Percentiles rank a stretch among this genome's conserved stretches.
Conservation (phyloP, 1,140 invertebrate species). For the Drosophila watanabei region DNA sequence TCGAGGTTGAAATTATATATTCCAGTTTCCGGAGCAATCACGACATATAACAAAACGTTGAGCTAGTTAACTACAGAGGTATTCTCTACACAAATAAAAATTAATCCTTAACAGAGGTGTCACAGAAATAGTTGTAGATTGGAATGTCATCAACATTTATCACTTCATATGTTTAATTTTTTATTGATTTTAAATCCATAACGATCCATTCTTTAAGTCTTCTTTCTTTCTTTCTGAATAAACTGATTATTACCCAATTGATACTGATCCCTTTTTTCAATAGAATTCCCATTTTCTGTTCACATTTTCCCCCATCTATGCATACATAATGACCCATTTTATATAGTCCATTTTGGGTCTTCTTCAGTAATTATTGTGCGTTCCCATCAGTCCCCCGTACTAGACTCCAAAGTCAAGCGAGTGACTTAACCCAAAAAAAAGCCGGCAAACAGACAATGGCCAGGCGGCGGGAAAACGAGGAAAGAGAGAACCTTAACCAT, state of each 20-base stretch:
- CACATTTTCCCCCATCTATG: conserved; percentile 12
- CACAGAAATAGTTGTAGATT: background rate
- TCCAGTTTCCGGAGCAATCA: background rate
- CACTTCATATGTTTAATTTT: too few species aligned
- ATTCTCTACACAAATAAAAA: background rate
- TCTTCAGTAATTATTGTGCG: conserved; percentile 57
- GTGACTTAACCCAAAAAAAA: conserved; percentile 70
- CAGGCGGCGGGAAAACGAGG: conserved; percentile 15
- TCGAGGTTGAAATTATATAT: conserved; percentile 7
- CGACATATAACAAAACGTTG: conserved; percentile 37
- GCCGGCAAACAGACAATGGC: conserved; percentile 44
- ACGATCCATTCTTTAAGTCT: too few species aligned
- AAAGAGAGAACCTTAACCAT: conserved; percentile 75
- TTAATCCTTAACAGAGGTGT: background rate
- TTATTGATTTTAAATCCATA: background rate
- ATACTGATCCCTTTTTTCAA: background rate
- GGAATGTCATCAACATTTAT: too few species aligned
- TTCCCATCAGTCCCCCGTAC: conserved; percentile 12
- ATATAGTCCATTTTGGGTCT: conserved; percentile 43
- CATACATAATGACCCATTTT: conserved; percentile 65
- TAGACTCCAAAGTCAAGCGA: conserved; percentile 63
- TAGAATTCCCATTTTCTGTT: background rate
- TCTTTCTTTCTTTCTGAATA: too few species aligned
- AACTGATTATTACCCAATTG: background rate
- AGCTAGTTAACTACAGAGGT: background rate